phyloP scores from a whole-genome alignment of 2,113 vertebrate species.

The Glaucidium brasilianum region DNA sequence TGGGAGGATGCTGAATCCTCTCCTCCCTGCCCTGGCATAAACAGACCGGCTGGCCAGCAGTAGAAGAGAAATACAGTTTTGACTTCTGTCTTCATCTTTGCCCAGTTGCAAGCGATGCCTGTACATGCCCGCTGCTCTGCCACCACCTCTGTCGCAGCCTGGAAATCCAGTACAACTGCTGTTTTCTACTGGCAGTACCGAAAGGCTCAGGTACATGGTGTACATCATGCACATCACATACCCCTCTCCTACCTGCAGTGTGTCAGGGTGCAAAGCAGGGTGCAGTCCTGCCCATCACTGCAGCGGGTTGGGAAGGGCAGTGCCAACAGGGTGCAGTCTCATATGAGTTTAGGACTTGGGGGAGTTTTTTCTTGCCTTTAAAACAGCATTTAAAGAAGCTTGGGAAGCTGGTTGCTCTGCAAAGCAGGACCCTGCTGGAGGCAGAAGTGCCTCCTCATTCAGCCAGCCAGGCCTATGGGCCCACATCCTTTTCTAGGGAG shows the following conservation, averaged over 20 bases:
- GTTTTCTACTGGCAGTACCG: neutral
- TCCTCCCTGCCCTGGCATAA: neutral
- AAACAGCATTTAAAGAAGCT: neutral
- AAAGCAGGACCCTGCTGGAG: neutral
- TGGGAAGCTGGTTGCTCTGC: neutral
- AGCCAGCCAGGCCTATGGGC: neutral
- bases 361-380: neutral
- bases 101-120: neutral
- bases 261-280: fast-evolving
- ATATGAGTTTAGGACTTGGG: fast-evolving
- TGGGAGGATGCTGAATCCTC: neutral
- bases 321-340: neutral
- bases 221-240: fast-evolving
- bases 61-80: neutral
- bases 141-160: neutral
- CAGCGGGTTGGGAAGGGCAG: neutral
- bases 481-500: neutral
- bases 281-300: neutral
- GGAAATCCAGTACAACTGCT: neutral
- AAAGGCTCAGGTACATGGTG: fast-evolving
- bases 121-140: fast-evolving
- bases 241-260: neutral
- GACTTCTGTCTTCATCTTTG: neutral
- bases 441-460: neutral
- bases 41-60: fast-evolving